Evolutionary conservation across 2,888 invertebrate genomes (phyloP).

Genomic region (Leptarthrus brevirostris): DNA sequence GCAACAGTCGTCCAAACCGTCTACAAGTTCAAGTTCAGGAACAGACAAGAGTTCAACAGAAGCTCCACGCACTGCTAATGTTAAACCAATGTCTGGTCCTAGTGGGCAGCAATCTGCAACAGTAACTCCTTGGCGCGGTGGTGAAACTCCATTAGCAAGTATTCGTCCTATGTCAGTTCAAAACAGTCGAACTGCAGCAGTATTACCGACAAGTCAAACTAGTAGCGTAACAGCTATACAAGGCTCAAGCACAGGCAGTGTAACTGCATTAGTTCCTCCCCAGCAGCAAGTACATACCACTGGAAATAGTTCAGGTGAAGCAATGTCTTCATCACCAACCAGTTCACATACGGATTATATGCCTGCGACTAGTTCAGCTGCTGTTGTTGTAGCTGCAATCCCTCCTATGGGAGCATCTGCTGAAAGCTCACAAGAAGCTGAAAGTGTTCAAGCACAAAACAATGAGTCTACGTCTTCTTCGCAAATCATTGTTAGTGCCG

Average conservation of each 20-base stretch:
- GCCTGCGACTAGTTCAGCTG: slow-evolving; percentile 82
- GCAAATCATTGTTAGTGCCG: slow-evolving; percentile 62
- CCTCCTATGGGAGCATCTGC: slow-evolving; percentile 70
- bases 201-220: slow-evolving; percentile 78
- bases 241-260: slow-evolving; percentile 62
- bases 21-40: slow-evolving; percentile 73
- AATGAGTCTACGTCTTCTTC: slow-evolving; percentile 59
- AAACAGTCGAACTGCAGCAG: slow-evolving; percentile 77
- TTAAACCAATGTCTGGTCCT: slow-evolving; percentile 90
- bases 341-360: slow-evolving; percentile 85
- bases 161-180: slow-evolving; percentile 90
- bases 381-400: slow-evolving; percentile 74
- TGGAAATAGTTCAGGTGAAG: slow-evolving; percentile 67
- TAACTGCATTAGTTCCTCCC: slow-evolving; percentile 71
- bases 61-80: slow-evolving; percentile 86
- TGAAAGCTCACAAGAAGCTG: slow-evolving; percentile 68
- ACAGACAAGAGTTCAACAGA: slow-evolving; percentile 72
- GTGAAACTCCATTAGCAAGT: slow-evolving; percentile 89
- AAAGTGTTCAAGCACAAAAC: slow-evolving; percentile 64
- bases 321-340: slow-evolving; percentile 76
- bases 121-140: slow-evolving; percentile 77
- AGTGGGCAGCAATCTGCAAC: slow-evolving; percentile 67
- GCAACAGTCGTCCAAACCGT: slow-evolving; percentile 76
- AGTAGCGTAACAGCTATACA: slow-evolving; percentile 67
- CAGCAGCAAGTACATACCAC: slow-evolving; percentile 73